Evolutionary conservation across 23 tunicate species (phyloP).

Genomic region (Ciona savignyi): DNA sequence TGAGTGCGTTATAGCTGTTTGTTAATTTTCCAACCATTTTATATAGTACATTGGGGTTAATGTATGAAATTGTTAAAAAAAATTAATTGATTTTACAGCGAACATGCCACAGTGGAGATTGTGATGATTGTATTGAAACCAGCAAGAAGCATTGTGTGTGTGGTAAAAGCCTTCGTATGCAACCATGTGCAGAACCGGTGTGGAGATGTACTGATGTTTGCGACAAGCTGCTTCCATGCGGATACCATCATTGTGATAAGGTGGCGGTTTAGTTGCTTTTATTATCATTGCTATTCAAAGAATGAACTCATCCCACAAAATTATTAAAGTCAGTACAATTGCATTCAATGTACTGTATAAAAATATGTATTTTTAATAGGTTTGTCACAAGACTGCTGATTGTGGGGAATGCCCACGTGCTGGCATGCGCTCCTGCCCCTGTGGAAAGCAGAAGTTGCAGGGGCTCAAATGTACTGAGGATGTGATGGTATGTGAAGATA

Average conservation of each 20-base stretch:
- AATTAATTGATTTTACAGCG: conserved; percentile 1
- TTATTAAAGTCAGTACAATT: too few relatives aligned
- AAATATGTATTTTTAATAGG: conserved; percentile 12
- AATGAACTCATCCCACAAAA: neutral
- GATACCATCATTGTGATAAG: conserved; percentile 66
- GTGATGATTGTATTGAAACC: conserved; percentile 43
- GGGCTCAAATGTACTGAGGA: conserved; percentile 56
- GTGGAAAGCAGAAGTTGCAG: conserved; percentile 40
- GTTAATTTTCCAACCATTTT: neutral
- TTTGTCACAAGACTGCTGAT: conserved; percentile 51
- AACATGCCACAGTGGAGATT: conserved; percentile 58
- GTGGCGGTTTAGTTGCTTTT: conserved; percentile 10
- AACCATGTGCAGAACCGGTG: conserved; percentile 32
- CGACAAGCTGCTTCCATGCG: conserved; percentile 39
- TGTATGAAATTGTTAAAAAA: too few relatives aligned
- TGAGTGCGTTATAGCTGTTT: neutral
- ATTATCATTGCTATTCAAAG: neutral
- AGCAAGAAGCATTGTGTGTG: conserved; percentile 45
- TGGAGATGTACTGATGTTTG: conserved; percentile 61
- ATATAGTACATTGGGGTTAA: too few relatives aligned
- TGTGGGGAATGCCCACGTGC: conserved; percentile 74
- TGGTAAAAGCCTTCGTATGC: conserved; percentile 12
- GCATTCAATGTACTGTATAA: too few relatives aligned
- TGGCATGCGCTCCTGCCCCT: conserved; percentile 74
- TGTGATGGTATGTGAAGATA: conserved; percentile 47